Percentiles rank a stretch among this genome's conserved stretches.
phyloP scores from a whole-genome alignment of 2,888 invertebrate genomes.

The Leptopilina drosophilae region DNA sequence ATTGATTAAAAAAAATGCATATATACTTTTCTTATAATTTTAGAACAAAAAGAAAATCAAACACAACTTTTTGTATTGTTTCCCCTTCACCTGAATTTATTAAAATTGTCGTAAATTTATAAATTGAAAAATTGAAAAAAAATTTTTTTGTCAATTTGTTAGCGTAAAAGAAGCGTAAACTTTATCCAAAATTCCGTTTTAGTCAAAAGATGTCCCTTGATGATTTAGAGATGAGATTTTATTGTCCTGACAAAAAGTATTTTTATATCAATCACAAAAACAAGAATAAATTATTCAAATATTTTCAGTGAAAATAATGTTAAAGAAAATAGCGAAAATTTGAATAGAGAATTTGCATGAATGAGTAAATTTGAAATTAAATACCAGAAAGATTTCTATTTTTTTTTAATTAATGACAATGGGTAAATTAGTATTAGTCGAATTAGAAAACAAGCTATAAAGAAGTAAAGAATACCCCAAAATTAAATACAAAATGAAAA shows the following conservation, averaged over 20 bases:
- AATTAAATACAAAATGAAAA: background rate
- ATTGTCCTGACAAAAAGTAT: slow-evolving; percentile 68
- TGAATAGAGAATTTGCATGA: slow-evolving; percentile 1
- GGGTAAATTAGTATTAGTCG: background rate
- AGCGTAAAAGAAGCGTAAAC: background rate
- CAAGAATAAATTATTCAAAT: no score
- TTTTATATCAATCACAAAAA: slow-evolving; percentile 38
- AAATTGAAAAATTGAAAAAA: background rate
- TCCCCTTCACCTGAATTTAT: no score
- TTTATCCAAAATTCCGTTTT: slow-evolving; percentile 4
- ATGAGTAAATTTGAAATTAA: background rate
- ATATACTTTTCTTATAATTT: no score
- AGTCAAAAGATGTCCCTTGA: slow-evolving; percentile 37
- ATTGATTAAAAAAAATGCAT: no score
- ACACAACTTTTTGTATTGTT: no score
- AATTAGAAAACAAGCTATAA: background rate
- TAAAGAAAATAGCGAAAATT: slow-evolving; percentile 44
- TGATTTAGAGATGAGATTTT: slow-evolving; percentile 68
- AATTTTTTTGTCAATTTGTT: background rate
- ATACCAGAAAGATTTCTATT: background rate
- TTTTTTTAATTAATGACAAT: background rate
- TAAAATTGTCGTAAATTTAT: background rate
- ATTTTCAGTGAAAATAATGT: background rate
- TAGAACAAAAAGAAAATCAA: no score
- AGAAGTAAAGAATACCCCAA: background rate